A percentile compares a stretch with the other conserved stretches of the same genome.
Evolutionary conservation across 2,113 vertebrate species (phyloP).

Genomic region (Physeter macrocephalus): DNA sequence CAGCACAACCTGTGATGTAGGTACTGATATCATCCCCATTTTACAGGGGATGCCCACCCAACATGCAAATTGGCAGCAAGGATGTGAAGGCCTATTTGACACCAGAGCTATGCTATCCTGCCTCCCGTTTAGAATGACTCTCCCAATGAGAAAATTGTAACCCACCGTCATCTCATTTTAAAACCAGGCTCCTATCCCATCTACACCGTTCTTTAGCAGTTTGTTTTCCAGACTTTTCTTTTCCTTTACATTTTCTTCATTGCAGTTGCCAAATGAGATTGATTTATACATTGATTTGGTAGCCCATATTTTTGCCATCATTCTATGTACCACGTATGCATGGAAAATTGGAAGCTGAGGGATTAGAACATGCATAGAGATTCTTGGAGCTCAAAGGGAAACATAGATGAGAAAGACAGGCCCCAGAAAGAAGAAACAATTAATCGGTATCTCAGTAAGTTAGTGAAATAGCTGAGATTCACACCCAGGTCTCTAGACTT

Average conservation of each 20-base stretch:
- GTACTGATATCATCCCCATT: background rate
- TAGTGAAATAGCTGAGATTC: background rate
- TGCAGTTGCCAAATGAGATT: background rate
- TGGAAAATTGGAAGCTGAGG: background rate
- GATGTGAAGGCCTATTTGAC: background rate
- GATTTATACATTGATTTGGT: background rate
- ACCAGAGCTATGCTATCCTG: background rate
- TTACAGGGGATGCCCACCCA: background rate
- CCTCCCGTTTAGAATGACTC: background rate
- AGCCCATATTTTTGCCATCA: background rate
- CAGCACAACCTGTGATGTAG: background rate
- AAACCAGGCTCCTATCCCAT: background rate
- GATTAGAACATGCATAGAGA: background rate
- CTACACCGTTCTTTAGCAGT: background rate
- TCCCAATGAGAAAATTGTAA: background rate
- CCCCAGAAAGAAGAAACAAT: background rate
- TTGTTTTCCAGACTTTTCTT: background rate
- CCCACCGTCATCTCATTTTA: background rate
- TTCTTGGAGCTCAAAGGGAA: background rate
- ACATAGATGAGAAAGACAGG: background rate
- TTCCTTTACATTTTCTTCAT: background rate
- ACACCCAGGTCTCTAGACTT: background rate
- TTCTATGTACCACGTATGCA: background rate
- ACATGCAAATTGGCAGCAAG: background rate
- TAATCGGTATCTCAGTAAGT: background rate